A percentile compares a stretch with the other conserved stretches of the same genome.
Conservation (phyloP, 2,113 vertebrate genomes). For the Sphyrna mokarran region DNA sequence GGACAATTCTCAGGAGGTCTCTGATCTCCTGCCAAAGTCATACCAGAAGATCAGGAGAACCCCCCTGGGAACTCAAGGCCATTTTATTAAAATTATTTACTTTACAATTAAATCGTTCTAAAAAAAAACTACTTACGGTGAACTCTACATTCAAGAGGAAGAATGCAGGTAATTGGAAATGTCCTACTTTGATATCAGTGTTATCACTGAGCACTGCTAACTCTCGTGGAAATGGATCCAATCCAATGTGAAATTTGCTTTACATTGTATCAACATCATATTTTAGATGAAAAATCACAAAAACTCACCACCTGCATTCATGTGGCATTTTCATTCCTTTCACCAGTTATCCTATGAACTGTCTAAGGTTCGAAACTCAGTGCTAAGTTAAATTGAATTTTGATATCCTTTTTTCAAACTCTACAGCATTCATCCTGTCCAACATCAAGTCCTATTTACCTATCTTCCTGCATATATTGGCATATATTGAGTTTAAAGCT, state of each 20-base stretch:
- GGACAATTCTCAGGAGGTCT: not conserved
- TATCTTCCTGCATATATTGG: not conserved
- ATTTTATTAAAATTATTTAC: not conserved
- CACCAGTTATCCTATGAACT: not conserved
- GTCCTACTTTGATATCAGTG: not conserved
- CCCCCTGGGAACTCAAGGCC: not conserved
- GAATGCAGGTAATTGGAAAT: not conserved
- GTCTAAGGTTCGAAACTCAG: not conserved
- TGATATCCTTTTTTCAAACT: not conserved
- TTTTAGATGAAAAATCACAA: not conserved
- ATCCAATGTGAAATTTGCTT: not conserved
- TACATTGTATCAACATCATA: not conserved
- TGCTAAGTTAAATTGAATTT: not conserved
- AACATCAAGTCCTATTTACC: not conserved
- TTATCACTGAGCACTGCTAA: not conserved
- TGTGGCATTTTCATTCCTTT: not conserved
- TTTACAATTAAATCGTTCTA: not conserved
- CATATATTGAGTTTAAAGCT: not conserved
- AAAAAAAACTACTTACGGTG: not conserved
- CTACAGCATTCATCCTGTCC: not conserved
- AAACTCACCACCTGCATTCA: not conserved
- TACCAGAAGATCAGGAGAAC: not conserved
- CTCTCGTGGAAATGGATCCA: not conserved
- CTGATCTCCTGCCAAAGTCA: not conserved
- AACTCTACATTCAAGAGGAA: not conserved